Conservation (phyloP, 2,888 invertebrate species). For the Thereva nobilitata region DNA sequence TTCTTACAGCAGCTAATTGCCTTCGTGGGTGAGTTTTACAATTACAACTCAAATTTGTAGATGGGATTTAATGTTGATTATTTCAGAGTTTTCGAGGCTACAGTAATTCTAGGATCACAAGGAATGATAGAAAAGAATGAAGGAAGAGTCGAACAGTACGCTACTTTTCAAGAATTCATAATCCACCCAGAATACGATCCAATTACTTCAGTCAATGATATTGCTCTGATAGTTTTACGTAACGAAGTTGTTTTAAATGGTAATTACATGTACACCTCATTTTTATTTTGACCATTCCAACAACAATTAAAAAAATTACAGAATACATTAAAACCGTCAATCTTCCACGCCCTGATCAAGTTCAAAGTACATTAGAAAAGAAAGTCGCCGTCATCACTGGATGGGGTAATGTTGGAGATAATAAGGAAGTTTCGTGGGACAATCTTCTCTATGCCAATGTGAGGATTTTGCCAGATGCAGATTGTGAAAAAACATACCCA, state of each 20-base stretch:
- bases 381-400: no score
- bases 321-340: no score
- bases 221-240: slow-evolving; percentile 53
- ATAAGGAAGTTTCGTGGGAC: no score
- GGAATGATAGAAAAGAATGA: neutral
- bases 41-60: neutral
- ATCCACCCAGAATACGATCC: slow-evolving; percentile 56
- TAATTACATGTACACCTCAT: slow-evolving; percentile 43
- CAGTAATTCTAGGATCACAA: slow-evolving; percentile 26
- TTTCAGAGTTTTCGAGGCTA: slow-evolving; percentile 8
- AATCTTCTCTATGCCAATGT: no score
- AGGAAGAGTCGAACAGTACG: slow-evolving; percentile 12
- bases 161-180: slow-evolving; percentile 44
- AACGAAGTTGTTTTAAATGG: slow-evolving; percentile 52
- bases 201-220: slow-evolving; percentile 53
- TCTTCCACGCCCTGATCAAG: no score
- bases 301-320: no score
- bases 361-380: no score
- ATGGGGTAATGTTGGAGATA: no score
- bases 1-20: slow-evolving; percentile 39
- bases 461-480: no score
- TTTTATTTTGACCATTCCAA: no score
- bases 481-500: no score
- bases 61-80: neutral
- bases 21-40: neutral